These are phyloP conservation scores for Myotis findleyi DNA, from an alignment of 2,797 vertebrate species.

Conservation along the genomic window DNA sequence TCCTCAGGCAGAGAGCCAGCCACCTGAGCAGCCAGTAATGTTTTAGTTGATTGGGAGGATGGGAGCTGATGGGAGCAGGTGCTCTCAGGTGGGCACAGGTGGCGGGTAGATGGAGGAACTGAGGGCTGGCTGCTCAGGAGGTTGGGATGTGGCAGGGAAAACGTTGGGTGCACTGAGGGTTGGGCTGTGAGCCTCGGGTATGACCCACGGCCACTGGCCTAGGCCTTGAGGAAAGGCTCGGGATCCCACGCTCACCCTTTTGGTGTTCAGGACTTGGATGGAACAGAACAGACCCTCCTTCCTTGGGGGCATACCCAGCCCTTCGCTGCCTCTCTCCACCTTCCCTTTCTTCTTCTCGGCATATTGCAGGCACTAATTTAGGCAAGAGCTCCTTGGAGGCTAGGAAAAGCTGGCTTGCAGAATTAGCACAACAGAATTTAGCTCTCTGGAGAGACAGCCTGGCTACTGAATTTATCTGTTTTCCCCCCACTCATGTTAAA, in stretches of 20 bases:
- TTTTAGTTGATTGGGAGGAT: neutral
- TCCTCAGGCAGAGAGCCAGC: neutral
- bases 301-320: accelerated
- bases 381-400: neutral
- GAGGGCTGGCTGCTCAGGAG: neutral
- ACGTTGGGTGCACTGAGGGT: no score
- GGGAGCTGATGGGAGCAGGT: neutral
- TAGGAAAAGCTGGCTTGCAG: neutral
- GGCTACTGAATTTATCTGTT: neutral
- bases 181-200: neutral
- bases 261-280: neutral
- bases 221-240: neutral
- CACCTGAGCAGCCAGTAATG: neutral
- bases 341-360: neutral
- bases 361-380: neutral
- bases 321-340: neutral
- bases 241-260: neutral
- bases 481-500: neutral
- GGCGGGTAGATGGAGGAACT: neutral
- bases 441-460: neutral
- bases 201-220: neutral
- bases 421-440: neutral
- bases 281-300: neutral
- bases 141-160: neutral
- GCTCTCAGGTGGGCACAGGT: neutral